A percentile compares a stretch with the other conserved stretches of the same genome.
Evolutionary conservation across 2,888 invertebrate genomes (phyloP).

Genomic region (Temnothorax unifasciatus): DNA sequence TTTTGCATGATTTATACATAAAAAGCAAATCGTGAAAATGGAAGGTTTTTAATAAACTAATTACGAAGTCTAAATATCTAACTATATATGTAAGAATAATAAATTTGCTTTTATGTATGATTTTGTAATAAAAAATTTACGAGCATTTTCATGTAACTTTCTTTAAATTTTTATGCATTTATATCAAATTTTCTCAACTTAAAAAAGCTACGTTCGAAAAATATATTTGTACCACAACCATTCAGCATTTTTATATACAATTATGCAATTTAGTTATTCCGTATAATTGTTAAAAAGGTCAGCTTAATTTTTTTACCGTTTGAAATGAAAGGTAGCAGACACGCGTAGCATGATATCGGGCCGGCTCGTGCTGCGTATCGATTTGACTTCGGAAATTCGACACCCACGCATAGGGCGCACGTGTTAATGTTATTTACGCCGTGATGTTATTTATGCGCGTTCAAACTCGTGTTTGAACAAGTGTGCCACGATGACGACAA

Average conservation of each 20-base stretch:
- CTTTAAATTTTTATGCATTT: not conserved
- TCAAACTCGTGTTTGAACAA: conserved; percentile 76
- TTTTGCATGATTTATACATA: not conserved
- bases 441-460: conserved; percentile 74
- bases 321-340: not conserved
- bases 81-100: conserved; percentile 5
- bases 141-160: not conserved
- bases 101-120: not conserved
- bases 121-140: not conserved
- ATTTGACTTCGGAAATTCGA: conserved; percentile 54
- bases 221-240: not conserved
- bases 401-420: conserved; percentile 58
- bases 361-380: conserved; percentile 33
- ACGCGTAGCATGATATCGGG: conserved; percentile 21
- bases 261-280: not conserved
- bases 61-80: not conserved
- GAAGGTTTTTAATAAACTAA: not conserved
- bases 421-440: conserved; percentile 76
- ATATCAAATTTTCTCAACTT: not conserved
- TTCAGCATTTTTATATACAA: not conserved
- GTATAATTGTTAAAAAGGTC: conserved; percentile 5
- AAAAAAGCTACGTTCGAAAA: not conserved
- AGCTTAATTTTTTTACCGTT: conserved; percentile 6
- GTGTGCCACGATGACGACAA: conserved; percentile 73
- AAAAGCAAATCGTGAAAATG: not conserved